Evolutionary conservation across 2,888 invertebrate species (phyloP).

Genomic region (Sympetrum striolatum): DNA sequence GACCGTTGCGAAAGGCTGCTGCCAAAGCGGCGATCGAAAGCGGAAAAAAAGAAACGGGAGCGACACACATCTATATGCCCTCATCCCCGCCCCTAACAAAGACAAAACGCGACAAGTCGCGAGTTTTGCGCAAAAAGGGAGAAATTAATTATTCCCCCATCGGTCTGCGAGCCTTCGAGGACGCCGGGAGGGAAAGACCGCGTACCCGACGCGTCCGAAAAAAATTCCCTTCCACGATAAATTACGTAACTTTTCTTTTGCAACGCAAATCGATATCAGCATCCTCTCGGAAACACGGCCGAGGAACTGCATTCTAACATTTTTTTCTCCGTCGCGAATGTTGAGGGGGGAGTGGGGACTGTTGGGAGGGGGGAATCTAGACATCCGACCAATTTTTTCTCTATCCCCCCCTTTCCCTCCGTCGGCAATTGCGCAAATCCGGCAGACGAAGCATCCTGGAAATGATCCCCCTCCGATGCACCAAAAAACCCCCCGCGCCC

Average conservation of each 20-base stretch:
- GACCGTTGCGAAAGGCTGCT: neutral
- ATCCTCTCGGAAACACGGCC: neutral
- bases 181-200: neutral
- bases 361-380: slow-evolving; percentile 46
- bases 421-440: slow-evolving; percentile 22
- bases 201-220: neutral
- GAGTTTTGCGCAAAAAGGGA: neutral
- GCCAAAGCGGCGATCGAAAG: neutral
- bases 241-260: neutral
- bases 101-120: neutral
- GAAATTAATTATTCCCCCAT: neutral
- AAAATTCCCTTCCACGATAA: neutral
- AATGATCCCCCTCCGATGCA: slow-evolving; percentile 54
- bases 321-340: slow-evolving; percentile 44
- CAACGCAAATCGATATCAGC: neutral
- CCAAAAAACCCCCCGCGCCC: slow-evolving; percentile 55
- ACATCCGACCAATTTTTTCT: slow-evolving; percentile 49
- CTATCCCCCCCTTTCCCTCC: neutral
- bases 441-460: slow-evolving; percentile 7
- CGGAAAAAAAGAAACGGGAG: neutral
- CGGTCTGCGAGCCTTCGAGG: no score
- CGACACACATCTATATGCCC: neutral
- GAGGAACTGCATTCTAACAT: neutral
- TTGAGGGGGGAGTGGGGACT: slow-evolving; percentile 48
- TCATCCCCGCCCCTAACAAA: neutral